Conservation (phyloP, 53 echinoderm and acorn worm species). For the Mesocentrotus franciscanus region DNA sequence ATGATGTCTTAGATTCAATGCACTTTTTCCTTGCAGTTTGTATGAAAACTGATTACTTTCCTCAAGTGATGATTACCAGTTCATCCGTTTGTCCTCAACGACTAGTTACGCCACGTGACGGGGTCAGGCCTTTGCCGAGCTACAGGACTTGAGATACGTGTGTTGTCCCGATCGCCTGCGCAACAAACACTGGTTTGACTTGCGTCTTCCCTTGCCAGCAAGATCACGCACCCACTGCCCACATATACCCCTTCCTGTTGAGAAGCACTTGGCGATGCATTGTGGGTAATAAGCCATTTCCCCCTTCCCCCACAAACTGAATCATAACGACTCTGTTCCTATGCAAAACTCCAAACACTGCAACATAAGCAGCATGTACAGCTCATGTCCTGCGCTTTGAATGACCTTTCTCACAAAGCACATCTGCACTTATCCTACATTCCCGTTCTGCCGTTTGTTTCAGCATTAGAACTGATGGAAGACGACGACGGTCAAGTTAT, state of each 20-base stretch:
- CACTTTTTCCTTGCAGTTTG: conserved; percentile 1
- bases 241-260: conserved; percentile 57
- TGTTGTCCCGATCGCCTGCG: conserved; percentile 51
- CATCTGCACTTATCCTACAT: not conserved
- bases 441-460: not conserved
- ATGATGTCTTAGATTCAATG: not conserved
- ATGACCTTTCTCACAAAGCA: conserved; percentile 23
- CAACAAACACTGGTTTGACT: conserved; percentile 42
- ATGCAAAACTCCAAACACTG: conserved; percentile 31
- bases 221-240: conserved; percentile 62
- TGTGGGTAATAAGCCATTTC: conserved; percentile 84
- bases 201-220: conserved; percentile 8
- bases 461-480: not conserved
- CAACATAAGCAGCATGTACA: not conserved
- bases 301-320: conserved; percentile 69
- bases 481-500: conserved; percentile 35
- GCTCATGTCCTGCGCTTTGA: not conserved
- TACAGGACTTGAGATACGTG: not conserved
- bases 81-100: conserved; percentile 7
- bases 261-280: conserved; percentile 57
- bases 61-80: not conserved
- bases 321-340: conserved; percentile 74
- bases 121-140: not conserved
- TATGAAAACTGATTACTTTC: conserved; percentile 18
- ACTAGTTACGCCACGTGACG: conserved; percentile 29